phyloP scores from a whole-genome alignment of 37 sponge, comb jelly and placozoan genomes.

The Amphimedon queenslandica region DNA sequence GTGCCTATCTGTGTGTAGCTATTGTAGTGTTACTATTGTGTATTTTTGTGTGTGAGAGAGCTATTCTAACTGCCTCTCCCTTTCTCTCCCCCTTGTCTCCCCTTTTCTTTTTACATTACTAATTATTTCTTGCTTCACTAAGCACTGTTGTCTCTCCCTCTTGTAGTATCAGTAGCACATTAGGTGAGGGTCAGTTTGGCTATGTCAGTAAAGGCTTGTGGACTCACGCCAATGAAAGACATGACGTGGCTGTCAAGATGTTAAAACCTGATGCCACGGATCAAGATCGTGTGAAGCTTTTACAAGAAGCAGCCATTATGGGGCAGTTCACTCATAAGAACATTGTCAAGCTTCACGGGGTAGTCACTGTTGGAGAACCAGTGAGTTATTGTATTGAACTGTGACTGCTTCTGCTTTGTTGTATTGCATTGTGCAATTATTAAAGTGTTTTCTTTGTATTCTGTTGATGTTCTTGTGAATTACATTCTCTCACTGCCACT shows the following conservation, averaged over 20 bases:
- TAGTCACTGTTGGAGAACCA: conserved; percentile 50
- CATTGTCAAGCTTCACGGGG: conserved; percentile 42
- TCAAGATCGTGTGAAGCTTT: conserved; percentile 35
- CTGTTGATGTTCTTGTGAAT: too few relatives aligned
- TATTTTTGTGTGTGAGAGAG: too few relatives aligned
- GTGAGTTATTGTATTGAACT: conserved; percentile 18
- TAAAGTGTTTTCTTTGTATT: too few relatives aligned
- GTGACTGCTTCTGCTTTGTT: neutral
- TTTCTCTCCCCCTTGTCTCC: neutral
- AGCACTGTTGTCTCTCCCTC: too few relatives aligned
- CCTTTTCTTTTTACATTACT: too few relatives aligned
- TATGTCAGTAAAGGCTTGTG: conserved; percentile 51
- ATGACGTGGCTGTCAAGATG: conserved; percentile 59
- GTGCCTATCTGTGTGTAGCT: too few relatives aligned
- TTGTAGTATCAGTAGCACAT: conserved; percentile 15
- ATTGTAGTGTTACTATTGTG: too few relatives aligned
- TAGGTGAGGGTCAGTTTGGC: conserved; percentile 68
- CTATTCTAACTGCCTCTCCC: too few relatives aligned
- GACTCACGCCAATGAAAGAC: neutral
- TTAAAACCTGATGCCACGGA: conserved; percentile 20
- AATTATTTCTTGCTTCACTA: too few relatives aligned
- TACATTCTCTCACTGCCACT: too few relatives aligned
- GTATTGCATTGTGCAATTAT: neutral
- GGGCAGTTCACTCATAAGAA: conserved; percentile 49
- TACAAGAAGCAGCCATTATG: conserved; percentile 63